Evolutionary conservation across 1,140 invertebrate species (phyloP).

Genomic region (Drosophila rufa): DNA sequence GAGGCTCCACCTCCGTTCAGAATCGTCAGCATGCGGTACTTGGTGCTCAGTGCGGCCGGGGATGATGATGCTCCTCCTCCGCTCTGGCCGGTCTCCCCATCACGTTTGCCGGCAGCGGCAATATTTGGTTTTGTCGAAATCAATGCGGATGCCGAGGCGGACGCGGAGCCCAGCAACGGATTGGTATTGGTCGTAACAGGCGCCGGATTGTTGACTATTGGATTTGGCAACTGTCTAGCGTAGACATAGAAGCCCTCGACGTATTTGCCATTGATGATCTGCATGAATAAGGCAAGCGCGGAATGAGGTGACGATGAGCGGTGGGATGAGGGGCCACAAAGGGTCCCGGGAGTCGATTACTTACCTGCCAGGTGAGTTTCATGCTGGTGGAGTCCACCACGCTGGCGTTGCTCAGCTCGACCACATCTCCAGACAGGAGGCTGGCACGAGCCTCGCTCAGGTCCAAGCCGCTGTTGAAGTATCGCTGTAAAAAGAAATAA

Average conservation of each 20-base stretch:
- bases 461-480: conserved; percentile 86
- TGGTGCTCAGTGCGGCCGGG: conserved; percentile 60
- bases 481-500: conserved; percentile 42
- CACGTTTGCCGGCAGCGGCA: conserved; percentile 83
- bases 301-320: conserved; percentile 37
- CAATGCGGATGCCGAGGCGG: conserved; percentile 76
- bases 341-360: conserved; percentile 25
- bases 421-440: conserved; percentile 90
- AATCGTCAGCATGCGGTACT: conserved; percentile 89
- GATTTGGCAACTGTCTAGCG: conserved; percentile 84
- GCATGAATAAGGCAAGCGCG: conserved; percentile 53
- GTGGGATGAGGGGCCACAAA: background rate
- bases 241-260: conserved; percentile 89
- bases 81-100: conserved; percentile 52
- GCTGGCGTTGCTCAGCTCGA: conserved; percentile 92
- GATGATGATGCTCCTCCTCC: conserved; percentile 20
- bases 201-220: conserved; percentile 57
- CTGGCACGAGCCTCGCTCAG: conserved; percentile 88
- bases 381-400: conserved; percentile 93
- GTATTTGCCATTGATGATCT: conserved; percentile 88
- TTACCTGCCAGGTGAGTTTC: conserved; percentile 93
- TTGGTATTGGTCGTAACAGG: conserved; percentile 60
- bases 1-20: conserved; percentile 88
- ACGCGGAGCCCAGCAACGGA: conserved; percentile 63
- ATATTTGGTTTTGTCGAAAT: conserved; percentile 85